Conservation (phyloP, 2,888 invertebrate genomes). For the Lepidochrysops patricia region DNA sequence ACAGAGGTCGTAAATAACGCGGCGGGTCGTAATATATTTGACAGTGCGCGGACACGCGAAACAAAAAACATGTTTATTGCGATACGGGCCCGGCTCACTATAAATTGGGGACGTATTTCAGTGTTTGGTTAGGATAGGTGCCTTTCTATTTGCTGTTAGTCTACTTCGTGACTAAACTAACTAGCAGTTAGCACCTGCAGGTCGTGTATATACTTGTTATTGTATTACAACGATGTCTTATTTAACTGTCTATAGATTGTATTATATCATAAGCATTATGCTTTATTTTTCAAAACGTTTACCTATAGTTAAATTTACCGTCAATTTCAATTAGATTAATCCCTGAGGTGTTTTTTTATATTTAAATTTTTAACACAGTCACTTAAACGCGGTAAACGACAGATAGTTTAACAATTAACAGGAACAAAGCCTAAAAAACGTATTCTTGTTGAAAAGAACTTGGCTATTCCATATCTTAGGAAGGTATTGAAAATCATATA, state of each 20-base stretch:
- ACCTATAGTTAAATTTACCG: too few species aligned
- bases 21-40: constrained; percentile 74
- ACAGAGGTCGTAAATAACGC: constrained; percentile 71
- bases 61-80: constrained; percentile 75
- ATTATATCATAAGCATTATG: not conserved
- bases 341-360: too few species aligned
- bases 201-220: not conserved
- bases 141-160: constrained; percentile 22
- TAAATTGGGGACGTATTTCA: constrained; percentile 55
- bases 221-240: not conserved
- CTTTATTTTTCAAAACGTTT: not conserved
- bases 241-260: not conserved
- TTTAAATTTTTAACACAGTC: too few species aligned
- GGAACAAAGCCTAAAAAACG: too few species aligned
- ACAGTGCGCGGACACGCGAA: constrained; percentile 74
- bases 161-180: constrained; percentile 27
- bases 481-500: too few species aligned
- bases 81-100: constrained; percentile 47
- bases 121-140: constrained; percentile 49
- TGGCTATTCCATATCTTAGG: too few species aligned
- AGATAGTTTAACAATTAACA: too few species aligned
- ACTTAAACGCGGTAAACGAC: too few species aligned
- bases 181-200: constrained; percentile 27
- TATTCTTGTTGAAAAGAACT: too few species aligned
- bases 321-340: too few species aligned